Conservation (phyloP, 2,797 vertebrate genomes). For the Glossophaga mutica region DNA sequence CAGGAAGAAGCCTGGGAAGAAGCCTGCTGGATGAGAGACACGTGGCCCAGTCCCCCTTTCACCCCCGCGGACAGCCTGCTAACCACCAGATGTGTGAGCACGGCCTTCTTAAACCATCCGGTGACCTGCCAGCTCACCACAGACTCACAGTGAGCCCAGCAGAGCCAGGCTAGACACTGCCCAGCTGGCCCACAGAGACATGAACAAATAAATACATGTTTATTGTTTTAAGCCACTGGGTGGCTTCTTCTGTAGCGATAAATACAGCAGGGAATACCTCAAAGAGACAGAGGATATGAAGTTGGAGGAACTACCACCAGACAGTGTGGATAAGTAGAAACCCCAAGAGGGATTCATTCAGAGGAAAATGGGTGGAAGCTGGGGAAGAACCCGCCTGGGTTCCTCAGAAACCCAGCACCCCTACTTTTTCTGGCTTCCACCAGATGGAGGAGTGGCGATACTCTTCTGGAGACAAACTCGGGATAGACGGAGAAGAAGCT, state of each 20-base stretch:
- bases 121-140: not conserved
- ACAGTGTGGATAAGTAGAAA: not conserved
- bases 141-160: not conserved
- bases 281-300: not conserved
- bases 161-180: not conserved
- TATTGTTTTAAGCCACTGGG: slow-evolving; percentile 2
- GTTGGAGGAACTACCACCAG: not conserved
- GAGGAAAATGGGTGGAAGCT: not conserved
- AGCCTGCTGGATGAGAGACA: not conserved
- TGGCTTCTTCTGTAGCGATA: not conserved
- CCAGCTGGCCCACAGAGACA: not conserved
- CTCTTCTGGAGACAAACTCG: not conserved
- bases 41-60: not conserved
- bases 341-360: not conserved
- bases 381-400: not conserved
- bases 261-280: not conserved
- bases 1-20: not conserved
- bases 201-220: not conserved
- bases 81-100: not conserved
- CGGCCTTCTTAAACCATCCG: not conserved
- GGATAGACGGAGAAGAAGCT: not conserved
- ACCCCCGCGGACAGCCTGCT: not conserved
- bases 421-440: not conserved
- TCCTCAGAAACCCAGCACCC: not conserved
- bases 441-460: not conserved